Evolutionary conservation across 2,888 invertebrate species (phyloP).

Genomic region (Nesidiocoris tenuis): DNA sequence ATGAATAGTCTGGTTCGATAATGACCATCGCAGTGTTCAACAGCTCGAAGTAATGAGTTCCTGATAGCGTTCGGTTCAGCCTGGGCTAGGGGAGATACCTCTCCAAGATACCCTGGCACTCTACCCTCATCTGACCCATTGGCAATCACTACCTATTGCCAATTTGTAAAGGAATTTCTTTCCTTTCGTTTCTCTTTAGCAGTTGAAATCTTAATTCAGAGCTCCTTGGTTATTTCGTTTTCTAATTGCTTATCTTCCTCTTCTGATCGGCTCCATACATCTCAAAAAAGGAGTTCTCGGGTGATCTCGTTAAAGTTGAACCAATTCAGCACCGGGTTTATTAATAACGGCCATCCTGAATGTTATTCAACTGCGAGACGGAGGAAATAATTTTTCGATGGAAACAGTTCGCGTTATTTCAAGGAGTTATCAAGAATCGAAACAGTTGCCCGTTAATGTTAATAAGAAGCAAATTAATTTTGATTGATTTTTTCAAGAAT

Average conservation of each 20-base stretch:
- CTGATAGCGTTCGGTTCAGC: slow-evolving; percentile 9
- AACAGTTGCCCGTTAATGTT: too few species aligned
- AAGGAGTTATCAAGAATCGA: too few species aligned
- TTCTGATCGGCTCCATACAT: background rate
- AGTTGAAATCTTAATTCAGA: background rate
- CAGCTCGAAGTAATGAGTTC: slow-evolving; percentile 25
- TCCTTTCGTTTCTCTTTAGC: background rate
- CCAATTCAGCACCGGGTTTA: background rate
- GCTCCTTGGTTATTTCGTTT: background rate
- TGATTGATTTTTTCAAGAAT: too few species aligned
- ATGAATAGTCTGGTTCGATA: slow-evolving; percentile 23
- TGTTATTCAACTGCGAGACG: too few species aligned
- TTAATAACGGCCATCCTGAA: too few species aligned
- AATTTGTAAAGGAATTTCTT: slow-evolving; percentile 4
- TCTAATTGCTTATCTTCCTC: background rate
- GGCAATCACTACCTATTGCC: background rate
- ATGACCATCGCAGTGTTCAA: slow-evolving; percentile 22
- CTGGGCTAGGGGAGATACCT: background rate
- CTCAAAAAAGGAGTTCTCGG: background rate
- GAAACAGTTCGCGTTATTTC: too few species aligned
- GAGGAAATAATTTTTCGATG: too few species aligned
- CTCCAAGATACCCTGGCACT: background rate
- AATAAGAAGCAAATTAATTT: too few species aligned
- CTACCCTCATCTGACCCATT: background rate
- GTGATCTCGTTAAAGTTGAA: background rate